Percentiles rank a stretch among this genome's conserved stretches.
Conservation (phyloP, 2,113 vertebrate genomes). For the Bufo bufo region DNA sequence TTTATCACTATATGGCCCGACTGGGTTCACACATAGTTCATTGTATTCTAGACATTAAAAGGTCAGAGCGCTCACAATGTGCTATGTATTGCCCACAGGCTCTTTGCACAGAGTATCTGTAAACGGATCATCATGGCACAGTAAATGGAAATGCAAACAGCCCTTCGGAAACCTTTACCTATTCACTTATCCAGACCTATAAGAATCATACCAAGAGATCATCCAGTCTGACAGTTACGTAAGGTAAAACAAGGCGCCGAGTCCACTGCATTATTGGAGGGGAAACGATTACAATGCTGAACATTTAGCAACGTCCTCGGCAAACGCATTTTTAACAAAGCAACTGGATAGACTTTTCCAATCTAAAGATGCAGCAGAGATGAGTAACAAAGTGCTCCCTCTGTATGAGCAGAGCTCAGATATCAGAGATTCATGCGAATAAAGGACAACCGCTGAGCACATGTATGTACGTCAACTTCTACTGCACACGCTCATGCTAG, state of each 20-base stretch:
- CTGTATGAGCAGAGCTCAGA: neutral
- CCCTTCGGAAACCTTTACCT: neutral
- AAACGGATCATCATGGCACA: neutral
- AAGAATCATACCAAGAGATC: neutral
- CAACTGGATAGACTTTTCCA: neutral
- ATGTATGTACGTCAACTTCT: neutral
- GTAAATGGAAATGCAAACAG: slow-evolving; percentile 4
- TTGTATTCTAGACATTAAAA: slow-evolving; percentile 3
- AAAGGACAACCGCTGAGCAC: neutral
- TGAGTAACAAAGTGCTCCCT: neutral
- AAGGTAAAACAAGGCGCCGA: neutral
- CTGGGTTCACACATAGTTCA: slow-evolving; percentile 16
- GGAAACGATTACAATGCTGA: neutral
- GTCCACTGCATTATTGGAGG: neutral
- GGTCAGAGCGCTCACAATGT: slow-evolving; percentile 20
- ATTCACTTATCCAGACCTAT: neutral
- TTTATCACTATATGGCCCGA: neutral
- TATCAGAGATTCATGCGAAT: neutral
- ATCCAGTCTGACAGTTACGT: neutral
- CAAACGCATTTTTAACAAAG: neutral
- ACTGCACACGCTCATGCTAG: neutral
- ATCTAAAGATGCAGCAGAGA: neutral
- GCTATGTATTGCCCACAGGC: slow-evolving; percentile 7
- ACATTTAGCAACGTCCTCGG: neutral
- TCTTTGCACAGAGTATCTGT: neutral